phyloP scores from a whole-genome alignment of 2,797 vertebrate species.

The Pelochelys cantorii region DNA sequence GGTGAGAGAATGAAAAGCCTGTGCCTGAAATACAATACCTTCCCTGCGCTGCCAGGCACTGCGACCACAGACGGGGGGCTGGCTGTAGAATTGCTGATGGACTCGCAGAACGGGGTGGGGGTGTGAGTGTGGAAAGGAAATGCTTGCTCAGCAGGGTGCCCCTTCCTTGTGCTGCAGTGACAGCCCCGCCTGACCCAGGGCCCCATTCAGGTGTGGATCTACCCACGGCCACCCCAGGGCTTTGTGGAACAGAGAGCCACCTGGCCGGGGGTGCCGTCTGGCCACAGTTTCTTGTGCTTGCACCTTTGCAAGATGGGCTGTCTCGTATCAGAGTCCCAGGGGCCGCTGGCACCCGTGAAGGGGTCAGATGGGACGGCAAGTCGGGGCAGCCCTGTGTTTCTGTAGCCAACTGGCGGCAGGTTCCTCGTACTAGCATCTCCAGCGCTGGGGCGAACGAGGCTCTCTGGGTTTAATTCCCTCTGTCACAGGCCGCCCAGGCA shows the following conservation, averaged over 20 bases:
- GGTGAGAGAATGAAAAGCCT: not conserved
- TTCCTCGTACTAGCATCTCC: not conserved
- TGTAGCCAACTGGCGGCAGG: not conserved
- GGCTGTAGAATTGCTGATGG: conserved; percentile 3
- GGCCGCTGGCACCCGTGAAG: not conserved
- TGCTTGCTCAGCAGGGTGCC: not conserved
- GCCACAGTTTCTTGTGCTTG: not conserved
- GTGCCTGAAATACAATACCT: not conserved
- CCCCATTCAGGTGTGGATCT: not conserved
- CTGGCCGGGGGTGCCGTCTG: not conserved
- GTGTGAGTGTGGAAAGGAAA: conserved; percentile 1
- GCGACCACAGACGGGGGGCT: not conserved
- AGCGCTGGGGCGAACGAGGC: not conserved
- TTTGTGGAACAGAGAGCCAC: not conserved
- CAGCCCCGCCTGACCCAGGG: not conserved
- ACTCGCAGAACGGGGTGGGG: not conserved
- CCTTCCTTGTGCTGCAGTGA: not conserved
- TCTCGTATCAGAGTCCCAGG: accelerated
- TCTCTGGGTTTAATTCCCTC: not conserved
- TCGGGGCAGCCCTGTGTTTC: accelerated
- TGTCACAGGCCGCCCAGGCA: not conserved
- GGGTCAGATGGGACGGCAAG: not conserved
- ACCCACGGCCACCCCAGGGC: accelerated
- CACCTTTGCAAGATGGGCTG: not conserved
- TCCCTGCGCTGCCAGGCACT: conserved; percentile 31